Percentiles rank a stretch among this genome's conserved stretches.
These are phyloP conservation scores for Ciona savignyi DNA, from an alignment of 23 tunicate species.

Conservation along the genomic window DNA sequence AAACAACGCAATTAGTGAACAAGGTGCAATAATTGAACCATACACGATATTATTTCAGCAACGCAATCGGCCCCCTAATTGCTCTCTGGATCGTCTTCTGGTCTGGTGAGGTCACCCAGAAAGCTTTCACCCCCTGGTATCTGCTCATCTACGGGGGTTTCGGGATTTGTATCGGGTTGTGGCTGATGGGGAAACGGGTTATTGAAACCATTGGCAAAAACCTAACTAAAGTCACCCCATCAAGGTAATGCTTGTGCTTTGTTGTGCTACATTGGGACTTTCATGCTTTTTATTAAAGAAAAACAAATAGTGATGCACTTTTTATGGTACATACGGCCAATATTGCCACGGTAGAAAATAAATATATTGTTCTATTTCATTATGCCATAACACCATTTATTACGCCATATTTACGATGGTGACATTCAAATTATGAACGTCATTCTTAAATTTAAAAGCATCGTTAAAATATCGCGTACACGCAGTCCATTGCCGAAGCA, in stretches of 20 bases:
- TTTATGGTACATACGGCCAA: too few relatives aligned
- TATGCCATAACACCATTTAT: too few relatives aligned
- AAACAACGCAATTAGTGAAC: too few relatives aligned
- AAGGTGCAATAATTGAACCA: too few relatives aligned
- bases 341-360: too few relatives aligned
- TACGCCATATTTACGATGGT: too few relatives aligned
- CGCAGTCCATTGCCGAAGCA: too few relatives aligned
- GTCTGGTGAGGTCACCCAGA: conserved; percentile 68
- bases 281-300: not conserved
- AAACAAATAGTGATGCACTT: not conserved
- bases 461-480: too few relatives aligned
- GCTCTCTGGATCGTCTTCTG: conserved; percentile 82
- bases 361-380: too few relatives aligned
- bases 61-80: conserved; percentile 96
- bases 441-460: too few relatives aligned
- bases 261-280: not conserved
- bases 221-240: conserved; percentile 89
- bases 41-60: too few relatives aligned
- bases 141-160: conserved; percentile 72
- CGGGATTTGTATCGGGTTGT: conserved; percentile 82
- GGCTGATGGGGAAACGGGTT: conserved; percentile 88
- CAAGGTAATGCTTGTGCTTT: conserved; percentile 63
- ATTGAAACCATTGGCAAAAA: conserved; percentile 92
- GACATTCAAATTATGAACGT: too few relatives aligned
- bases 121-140: conserved; percentile 85